Base-by-base conservation (phyloP, 2,113 vertebrate genomes). In the Ophiodon elongatus region DNA sequence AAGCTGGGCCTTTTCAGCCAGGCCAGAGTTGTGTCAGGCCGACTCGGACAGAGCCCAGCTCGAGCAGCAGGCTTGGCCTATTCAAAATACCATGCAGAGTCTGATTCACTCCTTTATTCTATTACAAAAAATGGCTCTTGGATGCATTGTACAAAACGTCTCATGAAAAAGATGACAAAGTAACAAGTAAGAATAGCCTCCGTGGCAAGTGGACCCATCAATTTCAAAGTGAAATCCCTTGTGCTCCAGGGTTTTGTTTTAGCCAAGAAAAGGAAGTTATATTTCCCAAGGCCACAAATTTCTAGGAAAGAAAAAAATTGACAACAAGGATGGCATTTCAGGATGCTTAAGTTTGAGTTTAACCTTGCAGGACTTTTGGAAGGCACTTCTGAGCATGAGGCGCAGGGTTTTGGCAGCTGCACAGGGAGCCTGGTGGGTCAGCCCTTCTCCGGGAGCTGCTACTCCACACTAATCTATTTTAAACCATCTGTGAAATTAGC, bases 401-500 rank as follows among this genome's bases (percentile, higher is more conserved):
- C 90, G 80, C 92, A 73, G 94, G 85, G 88, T 93, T 95, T 94
- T 96, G 96, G 96, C 96, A 96, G 94, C 95, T 94, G 94, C 93
- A 92, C 92, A 93, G 94, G 93, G 91, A 94, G 94, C 96, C 96
- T 96, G 95, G 95, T 95, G 95, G 94, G 96, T 90, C 93, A 86
- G 90, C 93, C 86, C 94, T 94, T 95, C 96, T 95, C 94, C 70
- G 94, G 93, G 95, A 95, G 94, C 95, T 92, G 94, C 93, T 96
- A 83, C 94, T 95, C 95, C 92, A 87, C 94, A 94, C 96, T 96
- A 96, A 96, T 96, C 96, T 96, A 95, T 96, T 96, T 96, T 96
- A 96, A 96, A 96, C 96, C 96, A 96, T 96, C 96, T 96, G 96
- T 96, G 95, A 96, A 96, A 96, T 95, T 95, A 96, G 95, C 96